These are phyloP conservation scores for Choristoneura fumiferana DNA, from an alignment of 1,140 invertebrate genomes.

Conservation along the genomic window DNA sequence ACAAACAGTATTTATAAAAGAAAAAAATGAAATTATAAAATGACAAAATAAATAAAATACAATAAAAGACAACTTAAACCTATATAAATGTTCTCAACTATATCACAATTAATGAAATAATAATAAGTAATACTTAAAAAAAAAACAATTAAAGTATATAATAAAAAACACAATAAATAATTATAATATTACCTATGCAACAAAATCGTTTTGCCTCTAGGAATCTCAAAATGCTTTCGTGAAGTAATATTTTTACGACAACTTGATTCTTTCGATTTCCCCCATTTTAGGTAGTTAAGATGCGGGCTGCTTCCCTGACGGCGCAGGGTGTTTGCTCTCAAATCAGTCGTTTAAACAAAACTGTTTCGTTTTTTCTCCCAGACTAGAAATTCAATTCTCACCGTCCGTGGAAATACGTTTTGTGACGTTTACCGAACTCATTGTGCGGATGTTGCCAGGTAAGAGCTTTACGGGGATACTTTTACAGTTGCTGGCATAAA, in stretches of 20 bases:
- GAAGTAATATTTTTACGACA: slow-evolving; percentile 11
- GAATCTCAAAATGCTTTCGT: neutral
- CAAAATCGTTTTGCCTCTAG: neutral
- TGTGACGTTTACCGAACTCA: slow-evolving; percentile 55
- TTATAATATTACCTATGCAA: no score
- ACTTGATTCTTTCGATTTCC: slow-evolving; percentile 7
- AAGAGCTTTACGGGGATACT: slow-evolving; percentile 7
- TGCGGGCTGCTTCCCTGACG: slow-evolving; percentile 50
- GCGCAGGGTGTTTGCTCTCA: slow-evolving; percentile 66
- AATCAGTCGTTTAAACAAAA: slow-evolving; percentile 74
- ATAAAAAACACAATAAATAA: no score
- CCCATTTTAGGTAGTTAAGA: slow-evolving; percentile 29
- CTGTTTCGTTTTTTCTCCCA: slow-evolving; percentile 62
- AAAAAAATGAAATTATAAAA: no score
- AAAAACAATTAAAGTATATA: no score
- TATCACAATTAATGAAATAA: no score
- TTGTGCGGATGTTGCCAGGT: slow-evolving; percentile 31
- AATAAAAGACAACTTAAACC: no score
- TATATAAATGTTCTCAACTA: no score
- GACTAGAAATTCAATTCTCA: slow-evolving; percentile 60
- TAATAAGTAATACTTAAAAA: no score
- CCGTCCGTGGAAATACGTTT: slow-evolving; percentile 53
- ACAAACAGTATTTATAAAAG: no score
- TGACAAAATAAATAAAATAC: no score
- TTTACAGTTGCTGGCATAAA: no score